These are phyloP conservation scores for Tetranychus piercei DNA, from an alignment of 2,888 invertebrate genomes.

Conservation along the genomic window DNA sequence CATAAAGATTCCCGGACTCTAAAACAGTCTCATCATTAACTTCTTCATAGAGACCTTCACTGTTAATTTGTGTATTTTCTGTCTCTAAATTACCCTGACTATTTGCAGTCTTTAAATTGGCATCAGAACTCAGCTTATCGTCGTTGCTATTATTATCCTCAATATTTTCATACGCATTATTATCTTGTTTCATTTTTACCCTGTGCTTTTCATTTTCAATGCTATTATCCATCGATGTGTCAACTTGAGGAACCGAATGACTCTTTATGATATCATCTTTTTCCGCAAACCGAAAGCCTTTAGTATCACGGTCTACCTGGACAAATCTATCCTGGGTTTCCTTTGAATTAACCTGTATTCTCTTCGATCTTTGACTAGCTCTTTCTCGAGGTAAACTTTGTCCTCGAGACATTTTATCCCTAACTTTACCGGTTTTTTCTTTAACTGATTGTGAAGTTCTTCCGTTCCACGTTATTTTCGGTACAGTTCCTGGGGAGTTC, in stretches of 20 bases:
- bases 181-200: too few relatives aligned
- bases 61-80: too few relatives aligned
- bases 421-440: not conserved
- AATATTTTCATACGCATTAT: too few relatives aligned
- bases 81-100: too few relatives aligned
- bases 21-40: too few relatives aligned
- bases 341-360: not conserved
- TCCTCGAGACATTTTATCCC: not conserved
- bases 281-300: not conserved
- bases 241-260: not conserved
- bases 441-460: not conserved
- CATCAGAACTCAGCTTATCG: too few relatives aligned
- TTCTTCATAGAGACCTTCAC: too few relatives aligned
- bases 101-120: too few relatives aligned
- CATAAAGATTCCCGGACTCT: not conserved
- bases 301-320: not conserved
- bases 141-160: too few relatives aligned
- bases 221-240: too few relatives aligned
- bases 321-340: not conserved
- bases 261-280: conserved; percentile 1
- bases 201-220: too few relatives aligned
- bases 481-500: not conserved
- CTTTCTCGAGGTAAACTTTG: not conserved
- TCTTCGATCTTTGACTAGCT: not conserved
- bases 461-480: not conserved